A percentile compares a stretch with the other conserved stretches of the same genome.
These are phyloP conservation scores for Carterocephalus palaemon DNA, from an alignment of 2,888 invertebrate genomes.

Conservation along the genomic window DNA sequence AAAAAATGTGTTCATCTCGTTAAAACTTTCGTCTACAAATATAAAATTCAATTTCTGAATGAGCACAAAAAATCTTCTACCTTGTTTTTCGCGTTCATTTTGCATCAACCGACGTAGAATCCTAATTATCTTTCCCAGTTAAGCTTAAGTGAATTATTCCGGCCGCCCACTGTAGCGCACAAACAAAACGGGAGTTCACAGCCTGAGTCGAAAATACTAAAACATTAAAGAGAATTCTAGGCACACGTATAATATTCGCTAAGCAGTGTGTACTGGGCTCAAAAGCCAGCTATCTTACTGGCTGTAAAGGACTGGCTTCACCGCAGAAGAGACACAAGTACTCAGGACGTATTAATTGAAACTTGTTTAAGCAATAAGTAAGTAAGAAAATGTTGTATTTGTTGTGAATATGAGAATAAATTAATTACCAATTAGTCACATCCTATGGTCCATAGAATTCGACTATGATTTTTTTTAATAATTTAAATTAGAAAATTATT, in stretches of 20 bases:
- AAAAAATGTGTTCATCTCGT: slow-evolving; percentile 65
- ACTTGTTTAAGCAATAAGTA: too few relatives aligned
- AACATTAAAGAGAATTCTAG: slow-evolving; percentile 74
- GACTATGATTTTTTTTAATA: too few relatives aligned
- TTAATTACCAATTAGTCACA: too few relatives aligned
- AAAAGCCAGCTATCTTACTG: slow-evolving; percentile 72
- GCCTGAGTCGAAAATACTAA: slow-evolving; percentile 78
- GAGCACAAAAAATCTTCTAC: slow-evolving; percentile 73
- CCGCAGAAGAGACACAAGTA: neutral
- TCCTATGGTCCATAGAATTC: too few relatives aligned
- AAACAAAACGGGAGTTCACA: slow-evolving; percentile 77
- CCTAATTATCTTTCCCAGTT: slow-evolving; percentile 79
- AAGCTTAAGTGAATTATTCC: slow-evolving; percentile 79
- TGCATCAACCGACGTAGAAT: slow-evolving; percentile 77
- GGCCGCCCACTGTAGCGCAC: slow-evolving; percentile 73
- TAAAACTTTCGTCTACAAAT: slow-evolving; percentile 73
- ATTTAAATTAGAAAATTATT: too few relatives aligned
- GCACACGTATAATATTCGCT: slow-evolving; percentile 72
- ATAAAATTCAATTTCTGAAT: slow-evolving; percentile 77
- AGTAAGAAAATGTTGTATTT: too few relatives aligned
- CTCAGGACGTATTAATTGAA: too few relatives aligned
- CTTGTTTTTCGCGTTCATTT: slow-evolving; percentile 76
- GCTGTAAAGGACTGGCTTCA: slow-evolving; percentile 43
- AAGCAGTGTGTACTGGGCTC: slow-evolving; percentile 65
- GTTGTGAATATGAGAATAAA: too few relatives aligned